phyloP scores from a whole-genome alignment of 2,113 vertebrate species.

The Macquaria ambigua region DNA sequence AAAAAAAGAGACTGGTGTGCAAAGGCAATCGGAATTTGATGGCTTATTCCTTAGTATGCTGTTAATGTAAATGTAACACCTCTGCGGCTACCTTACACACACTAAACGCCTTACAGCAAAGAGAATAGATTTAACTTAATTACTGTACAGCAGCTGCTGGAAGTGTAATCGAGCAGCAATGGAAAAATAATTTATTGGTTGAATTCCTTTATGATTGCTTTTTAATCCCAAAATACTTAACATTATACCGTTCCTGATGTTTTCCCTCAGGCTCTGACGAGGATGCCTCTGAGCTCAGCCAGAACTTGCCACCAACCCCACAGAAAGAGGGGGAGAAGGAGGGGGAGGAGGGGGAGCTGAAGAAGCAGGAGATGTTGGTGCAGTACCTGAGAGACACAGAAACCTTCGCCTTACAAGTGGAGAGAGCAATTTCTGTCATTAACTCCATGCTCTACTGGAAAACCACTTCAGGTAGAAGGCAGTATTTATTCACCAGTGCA shows the following conservation, averaged over 20 bases:
- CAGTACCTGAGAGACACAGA: constrained; percentile 94
- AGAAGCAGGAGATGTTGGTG: constrained; percentile 96
- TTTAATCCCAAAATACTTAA: background rate
- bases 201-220: background rate
- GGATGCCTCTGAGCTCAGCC: constrained; percentile 60
- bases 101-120: background rate
- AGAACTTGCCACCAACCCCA: constrained; percentile 64
- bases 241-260: background rate
- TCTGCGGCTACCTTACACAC: background rate
- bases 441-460: constrained; percentile 94
- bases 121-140: background rate
- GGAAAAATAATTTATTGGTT: background rate
- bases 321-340: constrained; percentile 62
- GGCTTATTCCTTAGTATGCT: background rate
- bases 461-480: constrained; percentile 88
- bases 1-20: background rate
- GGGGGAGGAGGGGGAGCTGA: constrained; percentile 80
- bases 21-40: background rate
- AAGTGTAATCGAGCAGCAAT: background rate
- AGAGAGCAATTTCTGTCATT: constrained; percentile 89
- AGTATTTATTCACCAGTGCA: background rate
- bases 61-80: background rate
- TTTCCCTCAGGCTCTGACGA: constrained; percentile 78
- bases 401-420: constrained; percentile 91
- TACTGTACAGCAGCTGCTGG: background rate